Conservation (phyloP, 2,797 vertebrate genomes). For the Tokudaia muenninki region DNA sequence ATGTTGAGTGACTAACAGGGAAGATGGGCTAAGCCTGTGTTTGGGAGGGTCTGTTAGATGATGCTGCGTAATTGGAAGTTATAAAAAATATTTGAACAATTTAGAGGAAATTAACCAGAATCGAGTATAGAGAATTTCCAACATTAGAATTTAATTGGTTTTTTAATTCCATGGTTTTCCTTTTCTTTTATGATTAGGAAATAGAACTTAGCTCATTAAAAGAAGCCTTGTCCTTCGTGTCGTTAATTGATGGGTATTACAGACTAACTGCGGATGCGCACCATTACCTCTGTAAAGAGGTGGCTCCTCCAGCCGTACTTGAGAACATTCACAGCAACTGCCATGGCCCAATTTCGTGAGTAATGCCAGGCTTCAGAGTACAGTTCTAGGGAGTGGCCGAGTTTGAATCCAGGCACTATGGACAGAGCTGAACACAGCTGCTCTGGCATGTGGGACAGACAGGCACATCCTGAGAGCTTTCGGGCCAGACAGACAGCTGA, state of each 20-base stretch:
- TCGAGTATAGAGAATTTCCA: slow-evolving; percentile 25
- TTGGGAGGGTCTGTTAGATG: slow-evolving; percentile 29
- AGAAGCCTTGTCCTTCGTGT: slow-evolving; percentile 96
- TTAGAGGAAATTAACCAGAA: not conserved
- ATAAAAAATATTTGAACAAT: slow-evolving; percentile 58
- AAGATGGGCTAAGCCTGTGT: slow-evolving; percentile 12
- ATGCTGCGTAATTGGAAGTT: not conserved
- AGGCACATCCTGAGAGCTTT: not conserved
- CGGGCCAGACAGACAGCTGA: not conserved
- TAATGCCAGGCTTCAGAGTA: not conserved
- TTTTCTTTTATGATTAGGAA: slow-evolving; percentile 88
- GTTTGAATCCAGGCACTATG: not conserved
- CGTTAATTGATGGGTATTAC: slow-evolving; percentile 97
- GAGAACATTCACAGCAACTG: slow-evolving; percentile 96
- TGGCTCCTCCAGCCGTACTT: slow-evolving; percentile 94
- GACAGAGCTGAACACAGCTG: not conserved
- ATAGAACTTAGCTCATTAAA: slow-evolving; percentile 94
- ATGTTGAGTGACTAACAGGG: slow-evolving; percentile 15
- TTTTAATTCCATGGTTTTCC: slow-evolving; percentile 35
- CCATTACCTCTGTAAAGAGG: slow-evolving; percentile 98
- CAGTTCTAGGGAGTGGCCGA: not conserved
- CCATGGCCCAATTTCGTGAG: slow-evolving; percentile 97
- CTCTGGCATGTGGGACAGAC: not conserved
- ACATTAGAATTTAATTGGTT: not conserved
- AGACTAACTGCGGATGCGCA: slow-evolving; percentile 95